Conservation (phyloP, 1,140 invertebrate species). For the Dendrolimus kikuchii region DNA sequence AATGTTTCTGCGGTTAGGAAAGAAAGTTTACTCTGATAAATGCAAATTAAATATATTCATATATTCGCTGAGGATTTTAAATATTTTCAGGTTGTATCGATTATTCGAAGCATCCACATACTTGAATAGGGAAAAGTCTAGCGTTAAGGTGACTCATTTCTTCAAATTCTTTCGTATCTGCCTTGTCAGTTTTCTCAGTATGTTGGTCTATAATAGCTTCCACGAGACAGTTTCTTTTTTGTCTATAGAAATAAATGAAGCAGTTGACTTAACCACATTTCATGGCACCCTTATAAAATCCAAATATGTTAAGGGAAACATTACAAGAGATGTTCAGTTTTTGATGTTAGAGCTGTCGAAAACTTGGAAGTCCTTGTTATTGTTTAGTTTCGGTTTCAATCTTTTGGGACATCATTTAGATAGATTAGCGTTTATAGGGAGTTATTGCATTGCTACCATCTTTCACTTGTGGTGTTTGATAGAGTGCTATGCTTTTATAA, state of each 20-base stretch:
- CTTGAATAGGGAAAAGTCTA: slow-evolving; percentile 12
- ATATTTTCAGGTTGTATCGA: slow-evolving; percentile 16
- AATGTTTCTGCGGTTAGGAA: slow-evolving; percentile 27
- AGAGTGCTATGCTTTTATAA: slow-evolving; percentile 7
- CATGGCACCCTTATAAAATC: slow-evolving; percentile 8
- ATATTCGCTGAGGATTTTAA: slow-evolving; percentile 19
- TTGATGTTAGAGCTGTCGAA: slow-evolving; percentile 17
- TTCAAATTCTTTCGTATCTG: slow-evolving; percentile 24
- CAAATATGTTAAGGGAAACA: slow-evolving; percentile 8
- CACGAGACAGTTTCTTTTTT: slow-evolving; percentile 18
- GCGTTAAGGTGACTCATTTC: slow-evolving; percentile 6
- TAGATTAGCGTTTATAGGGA: slow-evolving; percentile 15
- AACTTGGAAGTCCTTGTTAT: slow-evolving; percentile 20
- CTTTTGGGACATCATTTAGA: slow-evolving; percentile 16
- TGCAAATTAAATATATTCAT: slow-evolving; percentile 30
- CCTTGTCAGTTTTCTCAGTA: slow-evolving; percentile 16
- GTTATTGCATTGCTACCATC: slow-evolving; percentile 20
- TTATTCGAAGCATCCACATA: slow-evolving; percentile 21
- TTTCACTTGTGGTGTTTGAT: slow-evolving; percentile 13
- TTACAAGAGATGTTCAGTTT: slow-evolving; percentile 8
- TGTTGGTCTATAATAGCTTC: slow-evolving; percentile 15
- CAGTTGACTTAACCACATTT: slow-evolving; percentile 11
- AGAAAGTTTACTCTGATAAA: slow-evolving; percentile 12
- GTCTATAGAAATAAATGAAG: slow-evolving; percentile 7
- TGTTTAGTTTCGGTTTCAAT: slow-evolving; percentile 23